These are phyloP conservation scores for Bombus terrestris DNA, from an alignment of 1,140 invertebrate genomes.

Conservation along the genomic window DNA sequence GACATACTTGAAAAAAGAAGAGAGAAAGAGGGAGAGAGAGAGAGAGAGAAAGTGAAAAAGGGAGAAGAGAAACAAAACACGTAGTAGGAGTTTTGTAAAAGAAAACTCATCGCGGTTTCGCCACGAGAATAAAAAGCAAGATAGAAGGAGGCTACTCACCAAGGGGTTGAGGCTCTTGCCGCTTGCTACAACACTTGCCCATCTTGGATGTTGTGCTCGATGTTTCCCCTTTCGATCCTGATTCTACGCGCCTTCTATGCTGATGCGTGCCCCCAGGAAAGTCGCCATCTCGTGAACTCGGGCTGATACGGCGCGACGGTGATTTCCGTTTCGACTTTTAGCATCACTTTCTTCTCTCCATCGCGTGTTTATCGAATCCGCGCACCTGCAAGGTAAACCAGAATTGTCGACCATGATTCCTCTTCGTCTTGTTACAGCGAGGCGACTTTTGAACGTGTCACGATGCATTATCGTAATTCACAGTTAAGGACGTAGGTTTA, in stretches of 20 bases:
- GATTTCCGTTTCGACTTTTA: slow-evolving; percentile 44
- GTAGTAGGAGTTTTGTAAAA: neutral
- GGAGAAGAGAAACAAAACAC: neutral
- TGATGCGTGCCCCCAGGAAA: slow-evolving; percentile 63
- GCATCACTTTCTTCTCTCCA: slow-evolving; percentile 63
- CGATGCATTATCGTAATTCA: slow-evolving; percentile 37
- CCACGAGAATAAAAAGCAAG: neutral
- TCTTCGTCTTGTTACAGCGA: neutral
- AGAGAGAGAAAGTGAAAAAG: neutral
- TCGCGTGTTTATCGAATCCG: slow-evolving; percentile 56
- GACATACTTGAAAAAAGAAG: neutral
- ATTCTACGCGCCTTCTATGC: slow-evolving; percentile 53
- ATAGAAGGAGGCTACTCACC: slow-evolving; percentile 66
- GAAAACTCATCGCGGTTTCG: slow-evolving; percentile 23
- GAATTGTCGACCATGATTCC: slow-evolving; percentile 40
- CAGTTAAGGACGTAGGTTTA: neutral
- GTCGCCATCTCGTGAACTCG: slow-evolving; percentile 70
- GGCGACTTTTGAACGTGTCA: neutral
- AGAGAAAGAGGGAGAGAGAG: too few relatives aligned
- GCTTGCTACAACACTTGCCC: slow-evolving; percentile 89
- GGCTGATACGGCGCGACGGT: neutral
- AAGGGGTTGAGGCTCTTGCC: slow-evolving; percentile 87
- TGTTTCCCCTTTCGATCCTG: slow-evolving; percentile 47
- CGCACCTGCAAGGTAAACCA: slow-evolving; percentile 55
- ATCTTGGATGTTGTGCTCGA: slow-evolving; percentile 79